Evolutionary conservation across 2,888 invertebrate genomes (phyloP), one percentile per base, ranked within the genome.

Genomic region (Leucoptera coffeella): DNA sequence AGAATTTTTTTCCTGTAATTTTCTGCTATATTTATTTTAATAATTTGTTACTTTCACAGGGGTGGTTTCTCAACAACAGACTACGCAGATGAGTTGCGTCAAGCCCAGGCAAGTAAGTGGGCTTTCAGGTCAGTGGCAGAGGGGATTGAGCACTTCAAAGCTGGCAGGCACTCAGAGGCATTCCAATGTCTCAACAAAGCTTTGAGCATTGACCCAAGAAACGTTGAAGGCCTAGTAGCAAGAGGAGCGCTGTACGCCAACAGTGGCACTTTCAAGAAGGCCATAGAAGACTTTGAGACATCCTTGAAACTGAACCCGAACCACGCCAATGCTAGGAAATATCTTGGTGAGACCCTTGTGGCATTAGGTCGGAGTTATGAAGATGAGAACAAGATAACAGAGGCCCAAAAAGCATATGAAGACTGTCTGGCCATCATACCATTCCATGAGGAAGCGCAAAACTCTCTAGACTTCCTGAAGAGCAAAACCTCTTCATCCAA

Each of bases 111-210:
- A 25, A 86, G 87, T 52, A 90, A 90, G 57, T 91, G 91, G 90
- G 93, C 93, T 2, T 90, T 91, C 59, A 81, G 88, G 31, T 85
- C 84, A 47, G 94, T 95, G 13, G 90, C 92, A n/a, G 90, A 93
- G 57, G 95, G 95, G 13, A 93, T 95, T 42, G 86, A 88, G 47
- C 87, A 89, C 64, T 94, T 94, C 65, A 95, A 95, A 62, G 83
- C 85, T 23, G 92, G 92, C 23, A 79, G 88, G 40, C 91, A 91
- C 55, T 84, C 89, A 0, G 95, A 96, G 71, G 95, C 95, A 19
- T 90, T 94, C 62, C 92, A 92, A 51, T 91, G 91, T 48, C 74
- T 93, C 22, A 93, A 93, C 57, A 91, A 90, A 57, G 96, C 95
- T 3, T 62, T 96, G 26, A 87, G 81, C 50, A 93, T 93, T 41